Conservation (phyloP, 2,113 vertebrate genomes). For the Conger conger region DNA sequence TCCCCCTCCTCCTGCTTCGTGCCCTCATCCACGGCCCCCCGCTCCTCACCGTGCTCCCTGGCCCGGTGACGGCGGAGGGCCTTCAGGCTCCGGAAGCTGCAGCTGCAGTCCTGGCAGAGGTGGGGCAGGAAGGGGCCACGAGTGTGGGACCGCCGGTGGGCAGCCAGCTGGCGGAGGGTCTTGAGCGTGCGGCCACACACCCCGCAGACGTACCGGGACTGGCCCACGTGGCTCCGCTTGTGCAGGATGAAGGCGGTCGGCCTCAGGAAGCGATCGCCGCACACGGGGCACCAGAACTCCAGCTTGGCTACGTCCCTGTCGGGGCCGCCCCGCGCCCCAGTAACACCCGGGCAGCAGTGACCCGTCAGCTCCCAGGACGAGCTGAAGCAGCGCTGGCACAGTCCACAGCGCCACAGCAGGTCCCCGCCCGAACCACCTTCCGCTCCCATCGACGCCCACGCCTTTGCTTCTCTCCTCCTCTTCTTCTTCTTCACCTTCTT, state of each 20-base stretch:
- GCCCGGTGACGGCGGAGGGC: constrained; percentile 10
- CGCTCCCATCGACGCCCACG: neutral
- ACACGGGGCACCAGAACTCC: constrained; percentile 32
- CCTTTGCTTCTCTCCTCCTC: neutral
- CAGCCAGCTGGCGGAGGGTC: constrained; percentile 17
- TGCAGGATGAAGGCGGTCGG: constrained; percentile 41
- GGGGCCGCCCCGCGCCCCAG: neutral
- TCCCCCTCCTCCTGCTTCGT: constrained; percentile 1
- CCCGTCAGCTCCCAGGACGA: constrained; percentile 34
- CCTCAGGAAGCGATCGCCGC: constrained; percentile 33
- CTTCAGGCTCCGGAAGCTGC: neutral
- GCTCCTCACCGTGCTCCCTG: neutral
- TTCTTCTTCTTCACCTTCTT: constrained; percentile 5
- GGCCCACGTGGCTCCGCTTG: constrained; percentile 33
- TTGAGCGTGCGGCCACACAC: constrained; percentile 24
- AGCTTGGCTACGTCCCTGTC: neutral
- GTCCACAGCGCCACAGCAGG: neutral
- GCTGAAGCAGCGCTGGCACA: constrained; percentile 33
- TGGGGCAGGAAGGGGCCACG: neutral
- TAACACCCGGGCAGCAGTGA: constrained; percentile 25
- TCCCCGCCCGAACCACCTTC: neutral
- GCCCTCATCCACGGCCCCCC: neutral
- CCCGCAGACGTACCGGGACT: constrained; percentile 31
- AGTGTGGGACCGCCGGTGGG: constrained; percentile 21
- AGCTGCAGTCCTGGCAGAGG: constrained; percentile 12